Percentiles rank a stretch among this genome's conserved stretches.
These are phyloP conservation scores for Blastomussa wellsi DNA, from an alignment of 92 coral and sea anemone genomes.

Conservation along the genomic window DNA sequence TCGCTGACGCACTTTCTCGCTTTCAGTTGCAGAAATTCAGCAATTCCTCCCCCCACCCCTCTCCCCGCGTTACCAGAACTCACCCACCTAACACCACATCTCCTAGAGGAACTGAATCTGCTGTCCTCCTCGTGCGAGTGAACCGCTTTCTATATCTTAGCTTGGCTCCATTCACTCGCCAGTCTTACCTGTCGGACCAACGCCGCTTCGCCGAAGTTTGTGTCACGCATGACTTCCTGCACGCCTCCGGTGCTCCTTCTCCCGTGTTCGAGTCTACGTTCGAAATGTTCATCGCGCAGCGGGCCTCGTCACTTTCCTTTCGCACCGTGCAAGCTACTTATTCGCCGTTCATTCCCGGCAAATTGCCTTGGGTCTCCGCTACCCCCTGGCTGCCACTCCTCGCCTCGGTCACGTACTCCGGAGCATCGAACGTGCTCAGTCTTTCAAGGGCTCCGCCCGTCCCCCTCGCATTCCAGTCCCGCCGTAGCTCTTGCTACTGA, in stretches of 20 bases:
- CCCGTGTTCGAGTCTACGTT: neutral
- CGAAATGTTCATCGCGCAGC: neutral
- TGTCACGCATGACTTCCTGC: neutral
- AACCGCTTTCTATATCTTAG: neutral
- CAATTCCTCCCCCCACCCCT: too few relatives aligned
- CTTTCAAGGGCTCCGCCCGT: neutral
- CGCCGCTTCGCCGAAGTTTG: neutral
- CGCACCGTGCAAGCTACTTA: too few relatives aligned
- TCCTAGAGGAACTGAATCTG: too few relatives aligned
- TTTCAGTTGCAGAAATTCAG: too few relatives aligned
- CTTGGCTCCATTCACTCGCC: neutral
- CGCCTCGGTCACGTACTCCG: too few relatives aligned
- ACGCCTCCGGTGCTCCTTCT: neutral
- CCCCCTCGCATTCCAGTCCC: neutral
- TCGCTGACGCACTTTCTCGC: too few relatives aligned
- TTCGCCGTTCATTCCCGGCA: neutral
- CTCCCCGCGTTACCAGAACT: too few relatives aligned
- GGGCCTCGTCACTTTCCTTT: too few relatives aligned
- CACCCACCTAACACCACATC: too few relatives aligned
- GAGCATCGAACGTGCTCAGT: neutral
- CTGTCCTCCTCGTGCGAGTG: too few relatives aligned
- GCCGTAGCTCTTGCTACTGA: neutral
- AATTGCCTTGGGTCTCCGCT: too few relatives aligned
- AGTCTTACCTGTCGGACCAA: too few relatives aligned
- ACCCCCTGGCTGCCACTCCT: neutral